A percentile compares a stretch with the other conserved stretches of the same genome.
Conservation (phyloP, 2,113 vertebrate genomes). For the Corythornis vintsioides region DNA sequence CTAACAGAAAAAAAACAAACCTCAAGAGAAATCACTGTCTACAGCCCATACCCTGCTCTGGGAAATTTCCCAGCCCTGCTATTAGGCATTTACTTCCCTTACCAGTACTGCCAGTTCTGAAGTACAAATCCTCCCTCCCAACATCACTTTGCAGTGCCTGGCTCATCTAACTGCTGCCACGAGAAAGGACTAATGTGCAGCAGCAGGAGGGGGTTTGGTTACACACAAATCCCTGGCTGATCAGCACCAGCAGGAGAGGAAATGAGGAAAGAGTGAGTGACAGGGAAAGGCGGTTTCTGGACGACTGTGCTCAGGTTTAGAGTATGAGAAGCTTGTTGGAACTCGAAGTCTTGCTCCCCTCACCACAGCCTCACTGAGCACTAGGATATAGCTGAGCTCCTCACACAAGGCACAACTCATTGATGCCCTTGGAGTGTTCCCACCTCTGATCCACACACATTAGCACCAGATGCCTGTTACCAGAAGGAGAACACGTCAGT, state of each 20-base stretch:
- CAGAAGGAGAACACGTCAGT: not conserved
- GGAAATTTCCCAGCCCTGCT: conserved; percentile 37
- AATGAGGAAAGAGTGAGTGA: conserved; percentile 61
- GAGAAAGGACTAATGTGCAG: conserved; percentile 10
- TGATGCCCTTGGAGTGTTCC: not conserved
- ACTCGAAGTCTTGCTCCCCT: not conserved
- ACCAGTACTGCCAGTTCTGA: not conserved
- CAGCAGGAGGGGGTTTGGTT: conserved; percentile 59
- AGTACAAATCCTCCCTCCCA: conserved; percentile 3
- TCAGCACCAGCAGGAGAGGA: conserved; percentile 68
- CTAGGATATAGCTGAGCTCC: not conserved
- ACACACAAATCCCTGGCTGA: conserved; percentile 70
- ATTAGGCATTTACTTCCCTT: conserved; percentile 24
- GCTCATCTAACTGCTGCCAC: not conserved
- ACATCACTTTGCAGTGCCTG: not conserved
- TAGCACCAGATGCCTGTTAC: conserved; percentile 46
- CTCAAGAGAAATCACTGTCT: conserved; percentile 14
- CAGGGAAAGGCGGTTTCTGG: conserved; percentile 56
- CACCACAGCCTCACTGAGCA: not conserved
- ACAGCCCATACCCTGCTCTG: conserved; percentile 10
- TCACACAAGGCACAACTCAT: not conserved
- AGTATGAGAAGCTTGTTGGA: conserved; percentile 29
- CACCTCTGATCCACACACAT: conserved; percentile 40
- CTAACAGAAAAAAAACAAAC: not conserved
- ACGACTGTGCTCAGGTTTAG: conserved; percentile 38